Evolutionary conservation across 35 echinoderm and acorn worm species (phyloP), one percentile per base, ranked within the genome.

Genomic region (Anneissia japonica): DNA sequence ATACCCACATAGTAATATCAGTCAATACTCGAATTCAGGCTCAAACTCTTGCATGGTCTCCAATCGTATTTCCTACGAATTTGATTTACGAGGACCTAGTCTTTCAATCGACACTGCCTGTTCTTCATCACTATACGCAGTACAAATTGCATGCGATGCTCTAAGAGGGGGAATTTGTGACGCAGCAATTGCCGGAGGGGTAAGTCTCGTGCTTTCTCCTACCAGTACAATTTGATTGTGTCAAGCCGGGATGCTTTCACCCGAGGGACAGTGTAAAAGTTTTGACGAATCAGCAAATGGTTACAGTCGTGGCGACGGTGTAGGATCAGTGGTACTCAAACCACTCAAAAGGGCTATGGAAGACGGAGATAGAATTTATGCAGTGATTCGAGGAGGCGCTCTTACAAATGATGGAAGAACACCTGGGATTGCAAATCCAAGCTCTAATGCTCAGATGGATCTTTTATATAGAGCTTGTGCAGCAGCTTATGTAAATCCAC

Each of bases 201-300:
- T 88, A 19, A 92, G 88, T 43, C 82, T 87, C 11, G 30, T 88
- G 4, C 90, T 92, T 12, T n/a, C 36, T 23, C 84, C 90, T 10
- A 16, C 17, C n/a, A n/a, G n/a, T n/a, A 77, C 19, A 0, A 75
- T 89, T 72, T 72, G 81, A 28, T 80, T 93, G 12, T 92, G 86
- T 80, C 91, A 93, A 34, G 87, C 86, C 10, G 75, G 82, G 6
- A 88, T 93, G 86, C 56, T 93, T 0, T 84, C 91, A 3, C 72
- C 38, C 0, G 86, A 93, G 79, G 91, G 91, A 34, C 73, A 46
- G 56, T 92, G 85, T 32, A 92, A 92, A 73, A 92, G 90, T 76
- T 93, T 93, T 40, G 91, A 93, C 34, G 37, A 80, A 35, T 13
- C 79, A 72, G 91, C 91, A 0, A 75, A 89, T 74, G 91, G 91